These are phyloP conservation scores for Brachyistius frenatus DNA, from an alignment of 2,113 vertebrate genomes.

Conservation along the genomic window DNA sequence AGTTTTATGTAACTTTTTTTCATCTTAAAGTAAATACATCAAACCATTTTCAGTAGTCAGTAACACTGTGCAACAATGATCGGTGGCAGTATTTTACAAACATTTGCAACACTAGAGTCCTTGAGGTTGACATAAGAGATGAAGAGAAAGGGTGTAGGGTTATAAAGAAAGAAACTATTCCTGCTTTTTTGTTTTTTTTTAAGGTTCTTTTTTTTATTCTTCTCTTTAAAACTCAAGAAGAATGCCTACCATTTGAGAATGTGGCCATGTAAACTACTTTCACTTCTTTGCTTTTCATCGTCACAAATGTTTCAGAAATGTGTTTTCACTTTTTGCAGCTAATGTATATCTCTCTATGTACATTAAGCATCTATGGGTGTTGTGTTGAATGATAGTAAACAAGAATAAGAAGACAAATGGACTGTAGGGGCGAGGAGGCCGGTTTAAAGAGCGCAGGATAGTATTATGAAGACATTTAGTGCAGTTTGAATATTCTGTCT, in stretches of 20 bases:
- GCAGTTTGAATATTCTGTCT: slow-evolving; percentile 60
- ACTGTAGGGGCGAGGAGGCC: slow-evolving; percentile 42
- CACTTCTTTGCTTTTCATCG: slow-evolving; percentile 65
- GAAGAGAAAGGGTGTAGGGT: slow-evolving; percentile 60
- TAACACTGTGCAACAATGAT: slow-evolving; percentile 88
- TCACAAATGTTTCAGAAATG: slow-evolving; percentile 71
- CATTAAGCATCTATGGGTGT: slow-evolving; percentile 70
- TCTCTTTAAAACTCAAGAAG: slow-evolving; percentile 61
- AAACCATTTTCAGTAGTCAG: slow-evolving; percentile 88
- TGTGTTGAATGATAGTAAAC: slow-evolving; percentile 68
- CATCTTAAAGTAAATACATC: slow-evolving; percentile 86
- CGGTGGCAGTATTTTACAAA: slow-evolving; percentile 87
- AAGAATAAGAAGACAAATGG: slow-evolving; percentile 51
- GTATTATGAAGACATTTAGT: slow-evolving; percentile 60
- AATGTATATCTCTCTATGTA: slow-evolving; percentile 76
- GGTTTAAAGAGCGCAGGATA: slow-evolving; percentile 33
- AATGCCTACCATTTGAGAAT: slow-evolving; percentile 53
- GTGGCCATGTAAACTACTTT: slow-evolving; percentile 74
- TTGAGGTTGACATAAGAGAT: slow-evolving; percentile 78
- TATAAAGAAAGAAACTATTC: slow-evolving; percentile 58
- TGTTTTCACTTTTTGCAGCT: slow-evolving; percentile 50
- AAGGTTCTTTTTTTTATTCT: slow-evolving; percentile 37
- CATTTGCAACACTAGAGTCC: slow-evolving; percentile 79
- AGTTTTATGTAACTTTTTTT: slow-evolving; percentile 68
- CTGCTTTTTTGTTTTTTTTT: slow-evolving; percentile 36